Evolutionary conservation across 1,140 invertebrate genomes (phyloP), one percentile per base, ranked within the genome.

Genomic region (Bombus picipes): DNA sequence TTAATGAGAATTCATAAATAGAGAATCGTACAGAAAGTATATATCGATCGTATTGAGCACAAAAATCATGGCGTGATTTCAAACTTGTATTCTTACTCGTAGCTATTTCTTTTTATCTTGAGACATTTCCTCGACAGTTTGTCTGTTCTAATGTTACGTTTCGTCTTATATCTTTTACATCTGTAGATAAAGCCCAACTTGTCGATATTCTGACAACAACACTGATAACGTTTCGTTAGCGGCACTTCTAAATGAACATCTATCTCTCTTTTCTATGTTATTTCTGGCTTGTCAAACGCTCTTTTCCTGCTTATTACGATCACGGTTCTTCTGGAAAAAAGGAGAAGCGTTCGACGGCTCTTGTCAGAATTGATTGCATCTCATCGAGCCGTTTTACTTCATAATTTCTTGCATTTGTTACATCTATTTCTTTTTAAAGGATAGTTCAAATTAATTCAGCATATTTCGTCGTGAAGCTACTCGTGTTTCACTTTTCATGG

Each of bases 241-340:
- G n/a, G 37, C 80, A 62, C 53, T 73, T 81, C 68, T 57, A 71
- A 72, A 71, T 70, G 47, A 81, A 34, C 79, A 72, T 72, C 34
- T 71, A 22, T 80, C 41, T 47, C 71, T 72, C n/a, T 57, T 70
- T 74, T 87, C 65, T 66, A 43, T 86, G 65, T 79, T 81, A 66
- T 77, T 53, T 83, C 57, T 88, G 47, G 87, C 81, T 80, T 88
- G 82, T 75, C 74, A 73, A 83, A 43, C 53, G 18, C 68, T 87
- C 62, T 73, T 87, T 47, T 81, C 68, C 66, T 39, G 85, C 74
- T 87, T 82, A 12, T 59, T 82, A 32, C 41, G n/a, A 53, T 70
- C 22, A 47, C 25, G 10, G 12, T 79, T 22, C 62, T 43, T 34
- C 28, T n/a, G 8, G 39, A 74, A 34, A 34, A 53, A 32, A 10